phyloP scores from a whole-genome alignment of 2,797 vertebrate species.

The Siniperca undulata region DNA sequence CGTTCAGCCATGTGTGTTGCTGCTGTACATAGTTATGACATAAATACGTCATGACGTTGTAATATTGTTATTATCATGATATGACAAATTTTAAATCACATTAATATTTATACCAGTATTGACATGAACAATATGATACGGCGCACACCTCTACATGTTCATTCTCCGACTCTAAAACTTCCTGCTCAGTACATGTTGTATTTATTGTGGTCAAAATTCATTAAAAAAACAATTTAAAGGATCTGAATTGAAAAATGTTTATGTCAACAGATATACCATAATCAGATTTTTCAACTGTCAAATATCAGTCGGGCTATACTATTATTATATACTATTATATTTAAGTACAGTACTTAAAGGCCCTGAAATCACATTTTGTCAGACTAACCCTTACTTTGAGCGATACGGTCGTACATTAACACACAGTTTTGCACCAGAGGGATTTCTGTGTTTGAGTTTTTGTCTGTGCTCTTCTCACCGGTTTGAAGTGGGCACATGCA shows the following conservation, averaged over 20 bases:
- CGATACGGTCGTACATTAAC: no score
- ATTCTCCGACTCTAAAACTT: background rate
- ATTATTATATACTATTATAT: no score
- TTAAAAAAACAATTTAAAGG: no score
- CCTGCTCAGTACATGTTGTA: background rate
- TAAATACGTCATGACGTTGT: background rate
- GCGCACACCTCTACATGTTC: background rate
- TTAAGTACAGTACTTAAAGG: background rate
- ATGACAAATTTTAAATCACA: no score
- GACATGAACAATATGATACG: background rate
- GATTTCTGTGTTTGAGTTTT: background rate
- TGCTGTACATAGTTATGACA: background rate
- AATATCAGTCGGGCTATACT: no score
- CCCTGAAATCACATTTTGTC: background rate
- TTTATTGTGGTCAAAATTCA: background rate
- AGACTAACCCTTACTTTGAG: background rate
- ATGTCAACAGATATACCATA: background rate
- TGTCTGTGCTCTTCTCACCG: background rate
- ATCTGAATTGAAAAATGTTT: background rate
- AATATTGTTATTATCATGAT: background rate
- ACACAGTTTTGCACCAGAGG: background rate
- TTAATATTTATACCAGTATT: background rate
- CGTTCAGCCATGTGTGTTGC: background rate
- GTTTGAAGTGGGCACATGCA: background rate
- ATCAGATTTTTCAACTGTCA: background rate